Base-by-base conservation (phyloP, 2,113 vertebrate species). In the Oenanthe melanoleuca region DNA sequence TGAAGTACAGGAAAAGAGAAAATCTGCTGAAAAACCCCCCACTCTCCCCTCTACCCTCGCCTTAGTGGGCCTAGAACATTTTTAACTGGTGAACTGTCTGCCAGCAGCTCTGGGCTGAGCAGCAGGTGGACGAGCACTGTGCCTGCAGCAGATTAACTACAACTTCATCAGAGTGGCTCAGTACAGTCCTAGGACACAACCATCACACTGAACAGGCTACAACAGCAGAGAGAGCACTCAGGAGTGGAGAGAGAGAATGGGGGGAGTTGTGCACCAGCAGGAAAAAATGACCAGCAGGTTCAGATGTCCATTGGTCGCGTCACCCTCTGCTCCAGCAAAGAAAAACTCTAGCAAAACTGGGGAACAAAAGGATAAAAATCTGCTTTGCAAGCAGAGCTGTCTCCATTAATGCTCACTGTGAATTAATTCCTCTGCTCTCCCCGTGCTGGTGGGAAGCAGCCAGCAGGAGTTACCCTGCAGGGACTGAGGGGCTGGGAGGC, bases 201-300 rank as follows among this genome's bases (percentile, higher is more conserved):
- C 97, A 97, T 94, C 97, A 97, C 86, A 97, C 81, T 91, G 95
- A 97, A 98, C 98, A 98, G 98, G 98, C 97, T 97, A 97, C 93
- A 93, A 96, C 70, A 95, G 97, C 97, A 97, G 96, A 97, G 70
- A 95, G 70, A 95, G 97, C 96, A 90, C 92, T 96, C 40, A 3
- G 33, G n/a, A 81, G 94, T 64, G 89, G 63, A 95, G 75, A 75
- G 59, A 90, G 70, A 86, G 79, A 69, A 50, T 3, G 74, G 84
- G 88, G 89, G 56, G 67, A 91, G 86, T 72, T 97, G 71, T 86
- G 83, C 84, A 97, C 96, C 84, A 79, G 79, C 95, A 91, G 95
- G 88, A 97, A 92, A 95, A 95, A 80, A 24, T 0, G 34, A 69
- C 69, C 82, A 81, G 73, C 59, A 86, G 67, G 37, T 42, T 63